Percentiles rank a stretch among this genome's conserved stretches.
Evolutionary conservation across 2,797 vertebrate species (phyloP).

Genomic region (Podarcis siculus): DNA sequence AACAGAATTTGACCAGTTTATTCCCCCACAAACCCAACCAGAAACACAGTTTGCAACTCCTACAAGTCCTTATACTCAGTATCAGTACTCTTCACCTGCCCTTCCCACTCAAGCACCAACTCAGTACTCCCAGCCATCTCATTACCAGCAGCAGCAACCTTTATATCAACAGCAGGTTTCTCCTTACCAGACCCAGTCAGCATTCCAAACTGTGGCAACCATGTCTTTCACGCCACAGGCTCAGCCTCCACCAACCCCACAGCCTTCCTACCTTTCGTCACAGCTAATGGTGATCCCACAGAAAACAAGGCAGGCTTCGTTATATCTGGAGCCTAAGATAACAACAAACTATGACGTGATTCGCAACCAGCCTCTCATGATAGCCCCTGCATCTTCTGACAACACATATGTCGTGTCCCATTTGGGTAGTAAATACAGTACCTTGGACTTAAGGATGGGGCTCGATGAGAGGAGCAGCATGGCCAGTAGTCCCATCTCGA

Average conservation of each 20-base stretch:
- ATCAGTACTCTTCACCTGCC: slow-evolving; percentile 89
- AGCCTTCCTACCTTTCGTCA: slow-evolving; percentile 89
- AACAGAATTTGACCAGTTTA: slow-evolving; percentile 94
- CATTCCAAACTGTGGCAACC: slow-evolving; percentile 93
- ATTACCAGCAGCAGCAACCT: slow-evolving; percentile 91
- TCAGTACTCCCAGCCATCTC: slow-evolving; percentile 90
- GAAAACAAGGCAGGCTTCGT: slow-evolving; percentile 87
- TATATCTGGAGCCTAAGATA: slow-evolving; percentile 96
- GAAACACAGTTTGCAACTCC: slow-evolving; percentile 93
- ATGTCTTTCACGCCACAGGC: slow-evolving; percentile 89
- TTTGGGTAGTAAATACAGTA: slow-evolving; percentile 91
- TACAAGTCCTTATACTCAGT: slow-evolving; percentile 93
- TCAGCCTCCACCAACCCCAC: slow-evolving; percentile 86
- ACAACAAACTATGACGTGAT: slow-evolving; percentile 95
- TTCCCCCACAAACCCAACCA: slow-evolving; percentile 94
- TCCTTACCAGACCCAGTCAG: slow-evolving; percentile 94
- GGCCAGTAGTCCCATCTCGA: slow-evolving; percentile 97
- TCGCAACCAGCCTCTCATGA: slow-evolving; percentile 93
- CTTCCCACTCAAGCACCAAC: slow-evolving; percentile 92
- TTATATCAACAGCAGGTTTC: slow-evolving; percentile 94
- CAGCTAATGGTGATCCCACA: slow-evolving; percentile 93
- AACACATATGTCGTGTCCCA: slow-evolving; percentile 90
- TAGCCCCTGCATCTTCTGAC: slow-evolving; percentile 93
- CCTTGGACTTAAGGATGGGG: slow-evolving; percentile 92
- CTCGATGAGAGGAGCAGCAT: slow-evolving; percentile 94